phyloP scores from a whole-genome alignment of 2,888 invertebrate species.

The Pristionchus japonicus region DNA sequence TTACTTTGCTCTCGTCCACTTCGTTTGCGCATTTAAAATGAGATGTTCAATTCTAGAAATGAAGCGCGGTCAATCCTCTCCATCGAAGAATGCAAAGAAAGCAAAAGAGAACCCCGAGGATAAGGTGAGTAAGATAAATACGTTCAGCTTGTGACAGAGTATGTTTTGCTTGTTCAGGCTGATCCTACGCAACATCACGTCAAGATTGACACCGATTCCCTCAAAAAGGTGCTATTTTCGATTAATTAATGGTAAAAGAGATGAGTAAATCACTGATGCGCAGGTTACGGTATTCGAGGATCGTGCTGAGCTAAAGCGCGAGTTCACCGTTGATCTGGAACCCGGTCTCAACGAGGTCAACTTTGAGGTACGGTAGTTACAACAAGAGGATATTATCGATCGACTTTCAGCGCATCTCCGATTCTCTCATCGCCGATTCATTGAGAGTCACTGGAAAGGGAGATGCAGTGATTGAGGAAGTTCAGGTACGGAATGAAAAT shows the following conservation, averaged over 20 bases:
- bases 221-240: conserved; percentile 1
- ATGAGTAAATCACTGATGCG: background rate
- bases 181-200: no score
- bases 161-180: no score
- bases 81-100: no score
- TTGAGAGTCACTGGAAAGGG: conserved; percentile 67
- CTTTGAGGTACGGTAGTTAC: conserved; percentile 51
- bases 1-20: no score
- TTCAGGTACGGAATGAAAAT: conserved; percentile 49
- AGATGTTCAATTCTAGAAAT: no score
- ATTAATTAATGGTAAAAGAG: background rate
- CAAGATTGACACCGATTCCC: background rate
- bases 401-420: conserved; percentile 57
- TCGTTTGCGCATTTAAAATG: no score
- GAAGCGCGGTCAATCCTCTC: no score
- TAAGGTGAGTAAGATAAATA: no score
- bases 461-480: conserved; percentile 65
- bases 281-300: conserved; percentile 65
- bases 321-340: conserved; percentile 53
- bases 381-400: background rate
- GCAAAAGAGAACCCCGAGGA: no score
- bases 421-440: conserved; percentile 54
- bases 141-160: no score
- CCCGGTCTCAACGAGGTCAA: conserved; percentile 61
- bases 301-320: conserved; percentile 66